Percentiles rank a stretch among this genome's conserved stretches.
Conservation (phyloP, 2,113 vertebrate species). For the Atrichornis clamosus region DNA sequence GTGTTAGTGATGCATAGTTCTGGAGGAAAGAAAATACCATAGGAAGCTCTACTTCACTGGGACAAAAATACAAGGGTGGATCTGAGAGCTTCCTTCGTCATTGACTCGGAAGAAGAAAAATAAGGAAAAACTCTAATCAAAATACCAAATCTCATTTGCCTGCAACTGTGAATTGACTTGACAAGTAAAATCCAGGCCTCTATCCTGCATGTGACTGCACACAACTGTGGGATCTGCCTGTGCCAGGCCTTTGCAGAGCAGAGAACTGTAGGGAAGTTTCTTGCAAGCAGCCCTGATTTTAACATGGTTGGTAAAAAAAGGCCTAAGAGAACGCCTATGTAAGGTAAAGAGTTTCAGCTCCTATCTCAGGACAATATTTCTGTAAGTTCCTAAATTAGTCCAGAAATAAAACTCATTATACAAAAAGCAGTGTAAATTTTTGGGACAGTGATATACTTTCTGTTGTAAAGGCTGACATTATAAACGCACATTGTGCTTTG, state of each 20-base stretch:
- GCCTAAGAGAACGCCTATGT: not conserved
- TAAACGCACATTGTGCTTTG: not conserved
- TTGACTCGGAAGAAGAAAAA: not conserved
- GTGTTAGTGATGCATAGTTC: constrained; percentile 60
- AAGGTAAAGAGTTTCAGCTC: not conserved
- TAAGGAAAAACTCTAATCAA: constrained; percentile 7
- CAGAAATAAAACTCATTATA: not conserved
- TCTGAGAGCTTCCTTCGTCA: constrained; percentile 23
- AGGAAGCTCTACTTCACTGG: constrained; percentile 17
- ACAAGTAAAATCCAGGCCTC: not conserved
- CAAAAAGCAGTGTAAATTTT: not conserved
- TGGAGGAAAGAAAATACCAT: constrained; percentile 24
- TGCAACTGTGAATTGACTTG: not conserved
- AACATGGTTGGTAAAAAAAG: not conserved
- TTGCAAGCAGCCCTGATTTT: not conserved
- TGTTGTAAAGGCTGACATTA: not conserved
- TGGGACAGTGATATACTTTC: not conserved
- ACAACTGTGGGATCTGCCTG: not conserved
- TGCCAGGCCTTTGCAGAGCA: not conserved
- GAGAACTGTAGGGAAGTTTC: not conserved
- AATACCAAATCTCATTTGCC: not conserved
- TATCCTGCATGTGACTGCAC: not conserved
- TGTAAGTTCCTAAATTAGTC: not conserved
- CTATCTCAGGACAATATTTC: not conserved
- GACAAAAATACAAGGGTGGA: constrained; percentile 10